phyloP scores from a whole-genome alignment of 2,797 vertebrate genomes.

The Lagodon rhomboides region DNA sequence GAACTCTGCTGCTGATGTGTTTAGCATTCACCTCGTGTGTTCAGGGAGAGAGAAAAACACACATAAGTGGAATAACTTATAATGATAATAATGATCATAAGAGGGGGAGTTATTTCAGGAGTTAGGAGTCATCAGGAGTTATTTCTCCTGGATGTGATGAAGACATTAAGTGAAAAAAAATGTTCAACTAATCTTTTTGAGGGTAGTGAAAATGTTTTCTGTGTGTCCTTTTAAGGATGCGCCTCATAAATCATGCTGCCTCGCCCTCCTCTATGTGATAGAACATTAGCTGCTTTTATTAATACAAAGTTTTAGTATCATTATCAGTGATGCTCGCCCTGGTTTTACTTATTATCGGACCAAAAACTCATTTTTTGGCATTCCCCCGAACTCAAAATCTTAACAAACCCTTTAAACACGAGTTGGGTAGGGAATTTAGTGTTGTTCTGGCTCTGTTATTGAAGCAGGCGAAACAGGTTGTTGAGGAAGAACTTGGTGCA shows the following conservation, averaged over 20 bases:
- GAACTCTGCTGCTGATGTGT: neutral
- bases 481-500: neutral
- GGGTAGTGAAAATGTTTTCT: slow-evolving; percentile 1
- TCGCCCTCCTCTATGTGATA: neutral
- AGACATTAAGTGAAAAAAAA: slow-evolving; percentile 17
- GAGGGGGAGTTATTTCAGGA: no score
- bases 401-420: neutral
- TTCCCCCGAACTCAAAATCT: neutral
- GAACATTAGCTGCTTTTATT: neutral
- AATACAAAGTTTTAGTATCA: neutral
- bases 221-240: neutral
- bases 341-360: neutral
- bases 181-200: neutral
- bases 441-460: neutral
- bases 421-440: neutral
- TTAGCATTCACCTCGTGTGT: neutral
- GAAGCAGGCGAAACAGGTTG: neutral
- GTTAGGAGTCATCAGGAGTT: neutral
- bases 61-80: neutral
- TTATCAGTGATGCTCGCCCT: neutral
- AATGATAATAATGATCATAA: neutral
- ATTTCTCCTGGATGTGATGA: neutral
- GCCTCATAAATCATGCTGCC: neutral
- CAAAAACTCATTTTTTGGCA: neutral
- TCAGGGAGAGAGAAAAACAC: neutral